Evolutionary conservation across 2,888 invertebrate genomes (phyloP).

Genomic region (Drosophila leonis): DNA sequence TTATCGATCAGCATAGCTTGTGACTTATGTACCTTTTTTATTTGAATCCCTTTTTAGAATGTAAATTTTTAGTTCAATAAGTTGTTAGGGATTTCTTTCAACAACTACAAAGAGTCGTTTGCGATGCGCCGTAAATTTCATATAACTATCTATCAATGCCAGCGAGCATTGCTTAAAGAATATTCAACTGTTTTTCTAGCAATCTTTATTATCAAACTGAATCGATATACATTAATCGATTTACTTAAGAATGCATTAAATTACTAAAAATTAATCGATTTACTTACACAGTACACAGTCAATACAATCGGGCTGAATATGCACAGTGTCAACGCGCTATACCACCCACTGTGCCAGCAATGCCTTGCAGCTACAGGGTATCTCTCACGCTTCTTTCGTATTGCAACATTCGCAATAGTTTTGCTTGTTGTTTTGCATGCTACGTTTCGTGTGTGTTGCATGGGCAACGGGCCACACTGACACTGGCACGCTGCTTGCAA

Average conservation of each 20-base stretch:
- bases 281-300: background rate
- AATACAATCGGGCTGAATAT: background rate
- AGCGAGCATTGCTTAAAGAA: background rate
- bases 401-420: background rate
- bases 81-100: no score
- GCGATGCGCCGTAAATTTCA: background rate
- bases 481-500: conserved; percentile 47
- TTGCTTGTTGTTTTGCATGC: conserved; percentile 24
- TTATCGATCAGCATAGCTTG: background rate
- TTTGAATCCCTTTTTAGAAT: no score
- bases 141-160: no score
- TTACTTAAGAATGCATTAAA: no score
- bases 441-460: conserved; percentile 16
- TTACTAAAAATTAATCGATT: background rate
- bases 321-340: background rate
- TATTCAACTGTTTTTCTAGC: no score
- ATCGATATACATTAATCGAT: background rate
- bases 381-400: background rate
- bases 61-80: no score
- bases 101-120: background rate
- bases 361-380: background rate
- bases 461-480: conserved; percentile 25
- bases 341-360: background rate
- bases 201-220: background rate
- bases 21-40: no score